Evolutionary conservation across 1,140 invertebrate genomes (phyloP).

Genomic region (Ceratitis capitata): DNA sequence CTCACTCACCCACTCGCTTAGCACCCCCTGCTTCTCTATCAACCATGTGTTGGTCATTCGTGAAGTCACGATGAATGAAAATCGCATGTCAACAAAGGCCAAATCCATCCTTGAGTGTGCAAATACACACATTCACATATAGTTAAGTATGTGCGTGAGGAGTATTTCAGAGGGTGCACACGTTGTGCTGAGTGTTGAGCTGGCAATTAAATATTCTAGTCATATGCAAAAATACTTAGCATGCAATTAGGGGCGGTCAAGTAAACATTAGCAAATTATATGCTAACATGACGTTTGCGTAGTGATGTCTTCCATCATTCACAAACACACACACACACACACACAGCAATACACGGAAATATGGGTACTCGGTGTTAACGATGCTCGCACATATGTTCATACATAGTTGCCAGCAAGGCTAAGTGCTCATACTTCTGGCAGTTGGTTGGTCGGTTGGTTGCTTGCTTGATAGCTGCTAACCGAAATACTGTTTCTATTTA

Average conservation of each 20-base stretch:
- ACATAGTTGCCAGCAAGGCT: not conserved
- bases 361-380: not conserved
- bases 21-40: not conserved
- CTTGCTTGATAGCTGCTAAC: not conserved
- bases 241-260: slow-evolving; percentile 48
- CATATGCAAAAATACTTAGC: slow-evolving; percentile 47
- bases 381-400: not conserved
- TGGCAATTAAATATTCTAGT: slow-evolving; percentile 44
- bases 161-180: not conserved
- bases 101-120: not conserved
- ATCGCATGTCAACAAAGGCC: not conserved
- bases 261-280: slow-evolving; percentile 50
- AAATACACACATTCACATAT: too few relatives aligned
- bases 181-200: not conserved
- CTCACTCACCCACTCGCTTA: not conserved
- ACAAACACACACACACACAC: not conserved
- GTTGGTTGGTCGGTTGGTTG: not conserved
- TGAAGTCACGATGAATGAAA: not conserved
- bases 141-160: not conserved
- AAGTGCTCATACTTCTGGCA: not conserved
- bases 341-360: not conserved
- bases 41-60: not conserved
- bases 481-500: not conserved
- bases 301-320: slow-evolving; percentile 20
- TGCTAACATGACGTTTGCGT: slow-evolving; percentile 46